Percentiles rank a stretch among this genome's conserved stretches.
Evolutionary conservation across 2,888 invertebrate genomes (phyloP).

Genomic region (Drosophila flavopinicola): DNA sequence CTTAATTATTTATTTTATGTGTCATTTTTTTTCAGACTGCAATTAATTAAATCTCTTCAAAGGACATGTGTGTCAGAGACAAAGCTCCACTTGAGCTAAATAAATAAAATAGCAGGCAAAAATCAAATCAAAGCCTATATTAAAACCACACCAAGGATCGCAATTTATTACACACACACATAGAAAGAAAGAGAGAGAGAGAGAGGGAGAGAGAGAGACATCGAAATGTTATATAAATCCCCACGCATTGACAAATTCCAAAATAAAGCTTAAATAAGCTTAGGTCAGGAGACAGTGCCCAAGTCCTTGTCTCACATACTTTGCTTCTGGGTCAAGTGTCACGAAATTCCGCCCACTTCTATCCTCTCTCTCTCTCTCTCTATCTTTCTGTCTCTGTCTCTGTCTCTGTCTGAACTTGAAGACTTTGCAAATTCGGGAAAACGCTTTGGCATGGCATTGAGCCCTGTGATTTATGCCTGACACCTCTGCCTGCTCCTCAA

Average conservation of each 20-base stretch:
- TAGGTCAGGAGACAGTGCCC: constrained; percentile 42
- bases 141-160: constrained; percentile 66
- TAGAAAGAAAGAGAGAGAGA: background rate
- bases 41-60: constrained; percentile 17
- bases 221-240: constrained; percentile 66
- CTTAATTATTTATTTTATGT: constrained; percentile 3
- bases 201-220: constrained; percentile 24
- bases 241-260: constrained; percentile 77
- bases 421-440: constrained; percentile 35
- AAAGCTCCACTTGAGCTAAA: constrained; percentile 51
- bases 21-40: background rate
- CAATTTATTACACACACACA: constrained; percentile 64
- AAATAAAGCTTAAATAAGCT: constrained; percentile 77
- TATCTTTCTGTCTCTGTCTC: background rate
- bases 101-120: constrained; percentile 61
- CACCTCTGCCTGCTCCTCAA: constrained; percentile 47
- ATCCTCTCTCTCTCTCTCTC: background rate
- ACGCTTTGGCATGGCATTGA: constrained; percentile 47
- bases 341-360: constrained; percentile 5
- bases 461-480: constrained; percentile 66
- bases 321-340: constrained; percentile 20
- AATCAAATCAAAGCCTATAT: constrained; percentile 69
- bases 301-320: constrained; percentile 53
- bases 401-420: constrained; percentile 16
- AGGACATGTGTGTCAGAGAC: background rate